These are phyloP conservation scores for Pachycephus smyrnensis DNA, from an alignment of 2,888 invertebrate species.

Conservation along the genomic window DNA sequence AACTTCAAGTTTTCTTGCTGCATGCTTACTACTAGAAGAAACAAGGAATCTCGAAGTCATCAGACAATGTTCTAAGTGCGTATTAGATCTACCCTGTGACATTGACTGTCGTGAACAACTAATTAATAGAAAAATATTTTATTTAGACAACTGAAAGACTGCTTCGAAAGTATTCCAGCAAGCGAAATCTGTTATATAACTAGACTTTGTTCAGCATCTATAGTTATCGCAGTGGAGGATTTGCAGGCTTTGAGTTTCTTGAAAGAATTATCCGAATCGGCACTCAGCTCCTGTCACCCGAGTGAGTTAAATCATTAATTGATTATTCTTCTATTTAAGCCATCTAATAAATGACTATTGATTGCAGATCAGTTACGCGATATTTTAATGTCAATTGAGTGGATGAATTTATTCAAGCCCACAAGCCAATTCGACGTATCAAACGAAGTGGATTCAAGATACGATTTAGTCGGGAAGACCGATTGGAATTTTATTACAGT, in stretches of 20 bases:
- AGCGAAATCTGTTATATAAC: constrained; percentile 17
- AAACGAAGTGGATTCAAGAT: constrained; percentile 13
- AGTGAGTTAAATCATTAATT: constrained; percentile 27
- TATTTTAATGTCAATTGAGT: not conserved
- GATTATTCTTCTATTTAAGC: not conserved
- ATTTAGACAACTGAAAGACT: not conserved
- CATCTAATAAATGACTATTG: not conserved
- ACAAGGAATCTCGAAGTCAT: constrained; percentile 34
- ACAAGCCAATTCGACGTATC: not conserved
- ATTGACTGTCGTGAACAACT: not conserved
- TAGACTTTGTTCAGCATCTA: constrained; percentile 28
- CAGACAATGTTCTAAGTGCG: constrained; percentile 40
- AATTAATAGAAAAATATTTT: not conserved
- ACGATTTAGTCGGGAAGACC: constrained; percentile 9
- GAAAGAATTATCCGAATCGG: constrained; percentile 28
- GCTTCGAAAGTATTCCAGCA: not conserved
- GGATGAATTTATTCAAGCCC: not conserved
- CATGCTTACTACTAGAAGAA: constrained; percentile 36
- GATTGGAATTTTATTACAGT: constrained; percentile 45
- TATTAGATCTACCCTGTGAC: not conserved
- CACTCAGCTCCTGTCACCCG: constrained; percentile 33
- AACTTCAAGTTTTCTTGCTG: constrained; percentile 37
- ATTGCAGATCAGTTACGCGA: not conserved
- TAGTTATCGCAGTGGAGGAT: constrained; percentile 26
- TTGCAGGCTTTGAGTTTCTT: constrained; percentile 21